Percentiles rank a stretch among this genome's conserved stretches.
These are phyloP conservation scores for Rhinichthys osculus DNA, from an alignment of 2,797 vertebrate species.

Conservation along the genomic window DNA sequence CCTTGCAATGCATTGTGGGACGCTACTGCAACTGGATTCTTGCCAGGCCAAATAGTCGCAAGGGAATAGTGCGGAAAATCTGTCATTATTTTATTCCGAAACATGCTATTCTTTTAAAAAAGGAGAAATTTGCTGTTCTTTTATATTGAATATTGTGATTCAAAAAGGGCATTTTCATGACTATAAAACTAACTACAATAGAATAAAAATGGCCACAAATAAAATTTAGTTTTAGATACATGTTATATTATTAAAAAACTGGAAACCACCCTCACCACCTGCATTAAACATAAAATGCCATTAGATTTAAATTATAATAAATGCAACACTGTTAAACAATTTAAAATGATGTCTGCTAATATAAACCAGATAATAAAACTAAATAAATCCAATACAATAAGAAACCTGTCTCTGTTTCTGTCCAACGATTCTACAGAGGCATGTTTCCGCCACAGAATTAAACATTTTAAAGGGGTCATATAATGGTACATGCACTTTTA, in stretches of 20 bases:
- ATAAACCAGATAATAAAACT: background rate
- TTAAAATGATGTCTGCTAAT: background rate
- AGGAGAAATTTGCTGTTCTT: background rate
- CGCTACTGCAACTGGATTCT: conserved; percentile 36
- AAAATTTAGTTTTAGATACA: background rate
- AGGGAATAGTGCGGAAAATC: background rate
- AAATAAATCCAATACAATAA: background rate
- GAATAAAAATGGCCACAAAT: background rate
- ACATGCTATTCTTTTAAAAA: background rate
- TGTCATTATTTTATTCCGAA: background rate
- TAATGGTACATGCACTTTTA: too few species aligned
- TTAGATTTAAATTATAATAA: too few species aligned
- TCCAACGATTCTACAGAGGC: too few species aligned
- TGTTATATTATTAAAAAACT: background rate
- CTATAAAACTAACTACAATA: background rate
- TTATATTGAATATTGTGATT: background rate
- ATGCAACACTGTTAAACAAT: background rate
- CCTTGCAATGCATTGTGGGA: conserved; percentile 30
- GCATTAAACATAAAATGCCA: background rate
- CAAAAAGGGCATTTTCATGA: background rate
- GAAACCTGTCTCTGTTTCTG: background rate
- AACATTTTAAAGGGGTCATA: too few species aligned
- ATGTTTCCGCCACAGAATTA: too few species aligned
- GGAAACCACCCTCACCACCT: background rate
- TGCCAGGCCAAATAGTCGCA: conserved; percentile 9